Evolutionary conservation across 2,888 invertebrate genomes (phyloP).

Genomic region (Galerucella nymphaeae): DNA sequence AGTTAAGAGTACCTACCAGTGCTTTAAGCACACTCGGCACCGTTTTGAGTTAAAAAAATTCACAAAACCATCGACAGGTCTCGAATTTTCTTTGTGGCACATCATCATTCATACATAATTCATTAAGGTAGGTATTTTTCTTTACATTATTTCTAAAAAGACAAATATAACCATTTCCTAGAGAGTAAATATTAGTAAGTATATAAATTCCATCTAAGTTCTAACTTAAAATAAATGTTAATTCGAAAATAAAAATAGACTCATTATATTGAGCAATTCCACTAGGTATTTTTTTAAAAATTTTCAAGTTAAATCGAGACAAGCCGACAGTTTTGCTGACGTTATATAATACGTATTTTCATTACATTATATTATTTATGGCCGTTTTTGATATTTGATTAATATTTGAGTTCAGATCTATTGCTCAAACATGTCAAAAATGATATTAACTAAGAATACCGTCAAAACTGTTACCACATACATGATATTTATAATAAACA

Average conservation of each 20-base stretch:
- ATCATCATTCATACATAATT: constrained; percentile 44
- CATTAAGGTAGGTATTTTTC: constrained; percentile 31
- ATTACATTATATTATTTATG: constrained; percentile 60
- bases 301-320: constrained; percentile 40
- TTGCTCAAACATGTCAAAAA: constrained; percentile 59
- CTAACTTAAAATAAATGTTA: constrained; percentile 40
- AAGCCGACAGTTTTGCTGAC: constrained; percentile 39
- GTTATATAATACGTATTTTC: constrained; percentile 56
- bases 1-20: constrained; percentile 60
- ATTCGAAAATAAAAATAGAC: constrained; percentile 43
- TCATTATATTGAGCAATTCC: constrained; percentile 46
- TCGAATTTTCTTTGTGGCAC: constrained; percentile 52
- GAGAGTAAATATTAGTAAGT: constrained; percentile 35
- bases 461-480: constrained; percentile 23
- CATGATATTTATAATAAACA: not conserved
- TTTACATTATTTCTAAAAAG: constrained; percentile 39
- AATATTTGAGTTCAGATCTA: constrained; percentile 63
- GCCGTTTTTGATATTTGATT: constrained; percentile 64
- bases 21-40: constrained; percentile 52
- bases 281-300: constrained; percentile 36
- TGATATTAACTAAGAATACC: constrained; percentile 39
- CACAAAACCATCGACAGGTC: constrained; percentile 47
- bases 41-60: constrained; percentile 54
- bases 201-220: constrained; percentile 31
- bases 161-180: constrained; percentile 41